Evolutionary conservation across 2,113 vertebrate genomes (phyloP), one percentile per base, ranked within the genome.

Genomic region (Eira barbara): DNA sequence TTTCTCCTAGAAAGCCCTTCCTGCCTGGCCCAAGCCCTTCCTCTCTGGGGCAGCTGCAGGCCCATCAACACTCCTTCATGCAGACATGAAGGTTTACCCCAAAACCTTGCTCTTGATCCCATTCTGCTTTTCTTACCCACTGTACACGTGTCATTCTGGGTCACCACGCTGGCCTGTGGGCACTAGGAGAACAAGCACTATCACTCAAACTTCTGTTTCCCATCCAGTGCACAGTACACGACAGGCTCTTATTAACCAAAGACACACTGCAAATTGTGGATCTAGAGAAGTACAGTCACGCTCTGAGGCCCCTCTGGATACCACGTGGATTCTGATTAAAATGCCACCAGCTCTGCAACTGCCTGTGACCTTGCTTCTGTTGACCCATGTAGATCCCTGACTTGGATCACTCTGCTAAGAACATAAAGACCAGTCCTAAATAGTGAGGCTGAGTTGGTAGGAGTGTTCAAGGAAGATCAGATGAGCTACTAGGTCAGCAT

Each of bases 301-400:
- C 12, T 29, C 61, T 2, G 14, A 94, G 84, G 14, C 5, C 49
- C 42, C 49, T 73, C 2, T 4, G 42, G 47, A 36, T 63, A 25
- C 63, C 27, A 2, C 0, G 9, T 69, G 49, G 47, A 27, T 82
- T 87, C 73, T 82, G 47, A 91, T 57, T 71, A 69, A 90, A 95
- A 71, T 69, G 29, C 63, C 31, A 85, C 61, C 78, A 73, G n/a
- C 45, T 89, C 34, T 85, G 21, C 8, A 52, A 63, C 42, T 96
- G 29, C 63, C 88, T 57, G 3, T 91, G 74, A 61, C 55, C 73
- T 96, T 49, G 69, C 81, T 73, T 84, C 76, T 94, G 59, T 88
- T 67, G 59, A 65, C 39, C 47, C 47, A 76, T 25, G 0, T 34
- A 69, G 69, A 82, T 65, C 67, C 39, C 27, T 81, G 49, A 52